Evolutionary conservation across 2,797 vertebrate species (phyloP).

Genomic region (Lindbergichthys nudifrons): DNA sequence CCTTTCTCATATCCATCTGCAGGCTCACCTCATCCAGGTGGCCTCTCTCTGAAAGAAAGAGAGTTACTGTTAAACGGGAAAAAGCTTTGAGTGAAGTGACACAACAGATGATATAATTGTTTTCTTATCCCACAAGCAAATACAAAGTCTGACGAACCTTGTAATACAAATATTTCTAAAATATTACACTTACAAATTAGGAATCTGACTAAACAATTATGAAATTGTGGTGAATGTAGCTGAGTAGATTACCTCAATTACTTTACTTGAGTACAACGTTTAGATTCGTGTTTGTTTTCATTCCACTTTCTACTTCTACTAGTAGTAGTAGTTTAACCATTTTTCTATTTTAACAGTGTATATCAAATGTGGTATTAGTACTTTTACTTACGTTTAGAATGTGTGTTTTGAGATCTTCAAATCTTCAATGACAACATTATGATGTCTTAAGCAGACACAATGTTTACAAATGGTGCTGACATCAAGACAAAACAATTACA

Average conservation of each 20-base stretch:
- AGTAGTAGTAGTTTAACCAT: too few relatives aligned
- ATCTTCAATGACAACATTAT: neutral
- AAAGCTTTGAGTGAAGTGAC: slow-evolving; percentile 27
- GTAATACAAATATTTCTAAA: neutral
- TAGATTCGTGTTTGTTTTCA: too few relatives aligned
- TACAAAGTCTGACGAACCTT: neutral
- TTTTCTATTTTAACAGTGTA: too few relatives aligned
- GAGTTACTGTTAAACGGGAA: slow-evolving; percentile 36
- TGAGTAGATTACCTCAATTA: too few relatives aligned
- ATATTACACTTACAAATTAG: neutral
- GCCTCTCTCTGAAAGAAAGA: slow-evolving; percentile 54
- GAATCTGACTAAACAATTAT: neutral
- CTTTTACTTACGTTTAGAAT: too few relatives aligned
- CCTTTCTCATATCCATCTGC: slow-evolving; percentile 60
- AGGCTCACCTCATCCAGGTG: slow-evolving; percentile 77
- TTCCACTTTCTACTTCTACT: too few relatives aligned
- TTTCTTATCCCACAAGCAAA: neutral
- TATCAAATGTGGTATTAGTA: too few relatives aligned
- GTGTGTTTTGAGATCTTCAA: too few relatives aligned
- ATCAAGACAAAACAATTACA: slow-evolving; percentile 10
- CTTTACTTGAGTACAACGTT: too few relatives aligned
- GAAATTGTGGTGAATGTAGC: too few relatives aligned
- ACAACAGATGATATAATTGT: neutral
- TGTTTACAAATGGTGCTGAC: neutral
- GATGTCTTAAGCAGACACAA: slow-evolving; percentile 3